Evolutionary conservation across 2,888 invertebrate species (phyloP).

Genomic region (Caradrina clavipalpis): DNA sequence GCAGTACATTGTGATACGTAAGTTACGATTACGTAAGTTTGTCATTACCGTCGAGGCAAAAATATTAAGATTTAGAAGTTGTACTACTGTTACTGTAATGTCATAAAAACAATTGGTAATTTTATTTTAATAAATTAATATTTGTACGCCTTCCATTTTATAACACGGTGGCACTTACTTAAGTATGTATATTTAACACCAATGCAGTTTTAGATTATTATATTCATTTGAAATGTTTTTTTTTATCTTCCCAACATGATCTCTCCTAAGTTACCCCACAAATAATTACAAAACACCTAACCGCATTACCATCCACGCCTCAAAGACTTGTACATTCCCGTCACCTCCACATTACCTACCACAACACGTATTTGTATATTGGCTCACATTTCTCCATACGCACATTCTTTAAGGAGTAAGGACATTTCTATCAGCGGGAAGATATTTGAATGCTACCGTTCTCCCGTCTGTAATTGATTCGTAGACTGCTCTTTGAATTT

Average conservation of each 20-base stretch:
- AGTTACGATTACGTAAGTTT: no score
- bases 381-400: conserved; percentile 88
- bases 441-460: conserved; percentile 85
- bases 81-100: no score
- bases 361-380: conserved; percentile 74
- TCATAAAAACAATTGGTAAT: no score
- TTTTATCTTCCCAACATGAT: neutral
- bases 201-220: no score
- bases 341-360: conserved; percentile 55
- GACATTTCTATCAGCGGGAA: conserved; percentile 87
- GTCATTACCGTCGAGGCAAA: no score
- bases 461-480: conserved; percentile 86
- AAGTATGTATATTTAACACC: no score
- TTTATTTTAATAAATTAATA: no score
- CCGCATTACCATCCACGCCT: neutral
- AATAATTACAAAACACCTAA: conserved; percentile 8
- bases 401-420: conserved; percentile 83
- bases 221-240: no score
- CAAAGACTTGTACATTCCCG: conserved; percentile 12
- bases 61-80: no score
- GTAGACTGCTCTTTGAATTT: conserved; percentile 86
- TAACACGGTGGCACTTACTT: no score
- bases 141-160: no score
- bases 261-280: neutral
- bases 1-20: no score